Evolutionary conservation across 2,888 invertebrate genomes (phyloP), one percentile per base, ranked within the genome.

Genomic region (Catocala sponsa): DNA sequence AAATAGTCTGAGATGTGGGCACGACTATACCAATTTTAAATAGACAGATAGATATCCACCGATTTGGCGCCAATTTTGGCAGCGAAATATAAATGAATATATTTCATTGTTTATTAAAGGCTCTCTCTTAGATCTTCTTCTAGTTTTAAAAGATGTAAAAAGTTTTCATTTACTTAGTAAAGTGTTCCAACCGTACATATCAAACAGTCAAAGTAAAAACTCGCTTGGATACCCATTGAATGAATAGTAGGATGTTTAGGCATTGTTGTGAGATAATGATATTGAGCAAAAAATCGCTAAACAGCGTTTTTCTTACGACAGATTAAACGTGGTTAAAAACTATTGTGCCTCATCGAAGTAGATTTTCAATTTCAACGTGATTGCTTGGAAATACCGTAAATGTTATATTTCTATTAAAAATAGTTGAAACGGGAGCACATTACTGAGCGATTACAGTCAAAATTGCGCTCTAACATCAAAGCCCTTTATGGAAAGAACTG

Each of bases 401-500:
- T 38, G 35, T 9, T 38, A 38, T 9, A 38, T 38, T 38, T 38
- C 7, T 38, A 9, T 38, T 38, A 38, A 50, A 38, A 50, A 33
- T 57, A 47, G 10, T 61, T 38, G 35, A 58, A 72, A 69, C 53
- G 62, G 61, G 51, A 63, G 69, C 13, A 10, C 56, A 55, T 65
- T 65, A 63, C 53, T 57, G 38, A 57, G 54, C 49, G 72, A 64
- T 75, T 65, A 72, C 61, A 59, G 63, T 65, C 66, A 60, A 84
- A 86, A 87, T 83, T 83, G 80, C 78, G 75, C 79, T 77, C 74
- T 72, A 78, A 78, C 76, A 79, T 76, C 69, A 72, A 68, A 75
- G 80, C 85, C 84, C 85, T 88, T 87, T 86, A 80, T 78, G 67
- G 75, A 84, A 78, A 72, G 58, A 80, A 84, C 78, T 74, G 78